phyloP scores from a whole-genome alignment of 2,797 vertebrate species.

The Bradypus variegatus region DNA sequence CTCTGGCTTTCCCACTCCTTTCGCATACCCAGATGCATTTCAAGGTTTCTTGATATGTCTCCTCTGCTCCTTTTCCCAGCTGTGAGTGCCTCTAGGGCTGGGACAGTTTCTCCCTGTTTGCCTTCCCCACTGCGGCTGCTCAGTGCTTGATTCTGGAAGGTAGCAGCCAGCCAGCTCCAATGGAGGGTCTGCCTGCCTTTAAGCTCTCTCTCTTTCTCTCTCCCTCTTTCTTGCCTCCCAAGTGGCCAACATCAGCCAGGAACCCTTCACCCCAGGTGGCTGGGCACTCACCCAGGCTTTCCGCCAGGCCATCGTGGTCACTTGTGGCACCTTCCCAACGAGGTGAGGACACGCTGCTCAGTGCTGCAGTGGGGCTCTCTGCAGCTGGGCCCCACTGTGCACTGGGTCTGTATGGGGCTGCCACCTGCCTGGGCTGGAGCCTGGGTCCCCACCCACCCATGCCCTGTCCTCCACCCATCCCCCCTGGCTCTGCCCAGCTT shows the following conservation, averaged over 20 bases:
- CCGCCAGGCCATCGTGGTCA: slow-evolving; percentile 72
- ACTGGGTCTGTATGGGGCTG: too few relatives aligned
- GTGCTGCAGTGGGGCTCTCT: not conserved
- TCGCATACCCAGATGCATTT: not conserved
- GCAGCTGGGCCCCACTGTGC: accelerated
- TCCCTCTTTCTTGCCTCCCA: too few relatives aligned
- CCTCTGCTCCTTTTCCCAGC: not conserved
- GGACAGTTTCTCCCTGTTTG: not conserved
- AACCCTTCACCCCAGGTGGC: too few relatives aligned
- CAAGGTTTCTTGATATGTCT: not conserved
- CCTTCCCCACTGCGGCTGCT: not conserved
- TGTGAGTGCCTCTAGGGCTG: not conserved
- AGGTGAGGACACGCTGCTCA: not conserved
- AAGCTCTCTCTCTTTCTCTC: accelerated
- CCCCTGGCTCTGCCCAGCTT: not conserved
- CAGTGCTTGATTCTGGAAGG: not conserved
- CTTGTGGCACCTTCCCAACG: not conserved
- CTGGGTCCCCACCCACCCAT: not conserved
- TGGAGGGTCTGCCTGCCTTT: not conserved
- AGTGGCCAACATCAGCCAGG: accelerated
- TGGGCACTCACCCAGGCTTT: slow-evolving; percentile 73
- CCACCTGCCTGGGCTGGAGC: not conserved
- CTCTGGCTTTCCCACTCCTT: too few relatives aligned
- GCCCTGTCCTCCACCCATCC: not conserved
- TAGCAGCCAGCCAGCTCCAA: not conserved